Conservation (phyloP, 1,140 invertebrate species). For the Eurosta solidaginis region DNA sequence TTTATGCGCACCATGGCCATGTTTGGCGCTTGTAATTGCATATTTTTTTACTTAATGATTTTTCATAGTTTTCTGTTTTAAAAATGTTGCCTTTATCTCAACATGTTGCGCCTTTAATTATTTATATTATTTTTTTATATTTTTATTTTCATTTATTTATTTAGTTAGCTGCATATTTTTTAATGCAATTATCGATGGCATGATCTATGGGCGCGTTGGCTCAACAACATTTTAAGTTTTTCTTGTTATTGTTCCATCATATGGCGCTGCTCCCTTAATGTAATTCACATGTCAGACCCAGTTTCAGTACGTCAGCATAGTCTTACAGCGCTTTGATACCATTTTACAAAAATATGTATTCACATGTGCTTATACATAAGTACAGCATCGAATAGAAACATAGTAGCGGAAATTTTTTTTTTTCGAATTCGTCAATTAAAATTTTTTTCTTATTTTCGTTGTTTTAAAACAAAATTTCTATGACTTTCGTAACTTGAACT, state of each 20-base stretch:
- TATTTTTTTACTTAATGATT: background rate
- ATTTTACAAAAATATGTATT: background rate
- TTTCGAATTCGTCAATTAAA: too few relatives aligned
- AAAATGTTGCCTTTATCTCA: background rate
- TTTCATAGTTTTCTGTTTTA: background rate
- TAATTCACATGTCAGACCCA: conserved; percentile 16
- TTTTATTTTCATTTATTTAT: background rate
- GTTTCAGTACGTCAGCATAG: background rate
- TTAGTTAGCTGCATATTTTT: background rate
- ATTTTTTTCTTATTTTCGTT: too few relatives aligned
- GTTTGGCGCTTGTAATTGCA: background rate
- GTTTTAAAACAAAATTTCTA: too few relatives aligned
- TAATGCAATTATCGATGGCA: background rate
- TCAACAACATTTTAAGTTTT: background rate
- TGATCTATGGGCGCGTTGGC: background rate
- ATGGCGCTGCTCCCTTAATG: conserved; percentile 22
- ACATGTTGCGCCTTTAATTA: background rate
- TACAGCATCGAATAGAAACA: too few relatives aligned
- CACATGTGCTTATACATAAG: too few relatives aligned
- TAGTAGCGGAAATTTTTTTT: too few relatives aligned
- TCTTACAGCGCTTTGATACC: background rate
- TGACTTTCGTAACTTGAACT: too few relatives aligned
- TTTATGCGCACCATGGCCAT: background rate
- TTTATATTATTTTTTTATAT: background rate
- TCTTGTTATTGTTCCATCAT: background rate